Evolutionary conservation across 2,888 invertebrate genomes (phyloP).

Genomic region (Fragum sueziense): DNA sequence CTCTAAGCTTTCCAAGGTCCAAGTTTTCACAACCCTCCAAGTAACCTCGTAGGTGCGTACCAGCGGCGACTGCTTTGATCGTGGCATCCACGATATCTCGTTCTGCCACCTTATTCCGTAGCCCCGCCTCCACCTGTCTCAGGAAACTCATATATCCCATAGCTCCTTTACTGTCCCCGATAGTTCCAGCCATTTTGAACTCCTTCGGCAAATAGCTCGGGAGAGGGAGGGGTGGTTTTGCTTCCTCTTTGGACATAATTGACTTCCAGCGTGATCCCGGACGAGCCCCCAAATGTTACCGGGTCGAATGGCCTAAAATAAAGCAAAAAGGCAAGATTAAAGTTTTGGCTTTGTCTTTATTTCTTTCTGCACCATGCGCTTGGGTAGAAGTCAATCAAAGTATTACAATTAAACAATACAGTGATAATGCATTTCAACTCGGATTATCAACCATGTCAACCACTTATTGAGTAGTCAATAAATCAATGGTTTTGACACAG

Average conservation of each 20-base stretch:
- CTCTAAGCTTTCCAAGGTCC: background rate
- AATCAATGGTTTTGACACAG: too few relatives aligned
- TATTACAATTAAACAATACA: too few relatives aligned
- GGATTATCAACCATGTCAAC: too few relatives aligned
- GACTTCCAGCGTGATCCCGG: constrained; percentile 9
- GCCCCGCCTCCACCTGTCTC: constrained; percentile 25
- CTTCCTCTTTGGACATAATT: background rate
- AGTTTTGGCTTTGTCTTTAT: too few relatives aligned
- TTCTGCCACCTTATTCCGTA: constrained; percentile 1
- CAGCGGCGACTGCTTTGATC: constrained; percentile 22
- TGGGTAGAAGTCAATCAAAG: too few relatives aligned
- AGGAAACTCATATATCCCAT: constrained; percentile 24
- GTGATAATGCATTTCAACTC: too few relatives aligned
- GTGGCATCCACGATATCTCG: constrained; percentile 29
- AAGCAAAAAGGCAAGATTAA: too few relatives aligned
- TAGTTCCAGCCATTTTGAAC: constrained; percentile 31
- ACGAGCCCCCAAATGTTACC: constrained; percentile 25
- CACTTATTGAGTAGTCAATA: too few relatives aligned
- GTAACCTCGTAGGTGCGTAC: constrained; percentile 22
- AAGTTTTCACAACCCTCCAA: constrained; percentile 29
- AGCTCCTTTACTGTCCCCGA: constrained; percentile 19
- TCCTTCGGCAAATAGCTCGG: background rate
- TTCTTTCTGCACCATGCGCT: too few relatives aligned
- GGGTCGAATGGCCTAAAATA: too few relatives aligned
- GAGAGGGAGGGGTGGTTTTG: background rate